Conservation (phyloP, 2,113 vertebrate genomes). For the Rafetus swinhoei region DNA sequence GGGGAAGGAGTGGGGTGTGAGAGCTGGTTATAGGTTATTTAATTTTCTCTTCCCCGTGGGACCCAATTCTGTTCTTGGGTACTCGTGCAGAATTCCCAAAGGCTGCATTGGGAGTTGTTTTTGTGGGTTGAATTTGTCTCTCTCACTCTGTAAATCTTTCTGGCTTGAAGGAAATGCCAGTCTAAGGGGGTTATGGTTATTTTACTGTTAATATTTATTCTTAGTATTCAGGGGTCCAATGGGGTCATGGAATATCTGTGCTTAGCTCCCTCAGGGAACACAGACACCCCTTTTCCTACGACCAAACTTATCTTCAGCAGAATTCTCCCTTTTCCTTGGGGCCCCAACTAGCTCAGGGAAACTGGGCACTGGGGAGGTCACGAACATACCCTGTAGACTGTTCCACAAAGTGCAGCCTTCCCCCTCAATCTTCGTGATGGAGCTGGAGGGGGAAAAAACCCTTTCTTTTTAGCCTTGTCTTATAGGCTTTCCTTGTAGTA, state of each 20-base stretch:
- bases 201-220: not conserved
- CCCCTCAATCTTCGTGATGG: not conserved
- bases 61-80: not conserved
- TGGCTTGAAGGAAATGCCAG: not conserved
- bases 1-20: not conserved
- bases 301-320: not conserved
- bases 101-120: not conserved
- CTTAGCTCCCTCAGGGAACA: accelerated
- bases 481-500: too few species aligned
- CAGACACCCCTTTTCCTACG: not conserved
- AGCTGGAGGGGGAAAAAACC: accelerated
- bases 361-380: accelerated
- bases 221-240: not conserved
- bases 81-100: not conserved
- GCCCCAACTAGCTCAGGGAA: not conserved
- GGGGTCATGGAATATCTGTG: not conserved
- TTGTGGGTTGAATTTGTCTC: not conserved
- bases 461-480: not conserved
- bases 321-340: not conserved
- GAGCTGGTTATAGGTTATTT: not conserved
- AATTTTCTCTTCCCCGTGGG: not conserved
- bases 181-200: not conserved
- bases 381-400: accelerated
- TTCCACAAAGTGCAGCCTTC: not conserved
- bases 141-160: not conserved